These are phyloP conservation scores for Acridotheres tristis DNA, from an alignment of 2,797 vertebrate species.

Conservation along the genomic window DNA sequence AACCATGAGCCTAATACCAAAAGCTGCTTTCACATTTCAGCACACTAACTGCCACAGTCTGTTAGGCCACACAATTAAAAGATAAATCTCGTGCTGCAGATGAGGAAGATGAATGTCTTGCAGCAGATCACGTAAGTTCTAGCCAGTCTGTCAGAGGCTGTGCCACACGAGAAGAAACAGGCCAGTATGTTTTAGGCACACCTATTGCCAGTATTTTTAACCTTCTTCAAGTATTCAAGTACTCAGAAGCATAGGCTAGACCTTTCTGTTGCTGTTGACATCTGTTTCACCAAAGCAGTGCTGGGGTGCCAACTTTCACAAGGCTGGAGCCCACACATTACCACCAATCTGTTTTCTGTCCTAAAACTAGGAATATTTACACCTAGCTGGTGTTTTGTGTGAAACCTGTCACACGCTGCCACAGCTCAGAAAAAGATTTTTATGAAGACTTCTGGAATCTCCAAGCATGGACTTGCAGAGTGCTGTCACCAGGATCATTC, in stretches of 20 bases:
- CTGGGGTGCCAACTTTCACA: not conserved
- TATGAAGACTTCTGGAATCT: not conserved
- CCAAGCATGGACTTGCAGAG: not conserved
- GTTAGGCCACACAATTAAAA: not conserved
- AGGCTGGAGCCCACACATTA: not conserved
- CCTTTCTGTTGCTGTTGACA: not conserved
- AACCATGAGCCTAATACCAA: not conserved
- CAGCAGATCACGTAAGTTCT: not conserved
- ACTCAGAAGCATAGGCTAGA: not conserved
- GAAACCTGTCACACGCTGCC: not conserved
- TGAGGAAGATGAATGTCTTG: not conserved
- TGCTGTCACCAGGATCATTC: accelerated
- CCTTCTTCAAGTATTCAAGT: not conserved
- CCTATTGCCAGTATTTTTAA: not conserved
- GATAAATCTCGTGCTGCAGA: not conserved
- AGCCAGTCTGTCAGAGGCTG: not conserved
- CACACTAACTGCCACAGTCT: not conserved
- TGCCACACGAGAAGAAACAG: not conserved
- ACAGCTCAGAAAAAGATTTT: not conserved
- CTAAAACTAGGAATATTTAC: not conserved
- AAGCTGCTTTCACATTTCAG: not conserved
- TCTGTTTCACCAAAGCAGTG: not conserved
- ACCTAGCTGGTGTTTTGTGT: not conserved
- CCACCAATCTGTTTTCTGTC: not conserved
- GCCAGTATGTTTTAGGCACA: not conserved